phyloP scores from a whole-genome alignment of 2,113 vertebrate species.

The Osmerus mordax region DNA sequence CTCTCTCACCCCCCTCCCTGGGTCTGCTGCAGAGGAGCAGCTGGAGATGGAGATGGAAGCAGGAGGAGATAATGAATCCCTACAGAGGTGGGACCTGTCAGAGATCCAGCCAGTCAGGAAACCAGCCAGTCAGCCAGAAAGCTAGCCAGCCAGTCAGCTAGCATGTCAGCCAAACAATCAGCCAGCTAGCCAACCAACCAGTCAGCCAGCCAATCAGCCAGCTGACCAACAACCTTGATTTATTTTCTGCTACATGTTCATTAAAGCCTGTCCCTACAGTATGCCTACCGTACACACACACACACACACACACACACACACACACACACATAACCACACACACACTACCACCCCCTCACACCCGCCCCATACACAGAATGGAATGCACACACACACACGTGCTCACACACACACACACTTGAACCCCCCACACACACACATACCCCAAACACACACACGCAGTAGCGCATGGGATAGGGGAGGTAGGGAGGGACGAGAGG shows the following conservation, averaged over 20 bases:
- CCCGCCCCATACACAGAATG: background rate
- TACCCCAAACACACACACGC: background rate
- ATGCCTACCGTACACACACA: too few species aligned
- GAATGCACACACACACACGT: background rate
- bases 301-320: too few species aligned
- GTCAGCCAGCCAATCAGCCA: too few species aligned
- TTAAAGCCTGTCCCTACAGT: too few species aligned
- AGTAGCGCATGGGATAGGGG: background rate
- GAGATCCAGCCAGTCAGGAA: background rate
- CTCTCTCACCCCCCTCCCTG: background rate
- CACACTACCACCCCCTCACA: too few species aligned
- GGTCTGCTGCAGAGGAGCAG: background rate
- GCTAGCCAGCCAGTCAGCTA: background rate
- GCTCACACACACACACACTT: slow-evolving; percentile 5
- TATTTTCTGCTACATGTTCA: too few species aligned
- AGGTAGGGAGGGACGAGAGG: slow-evolving; percentile 57
- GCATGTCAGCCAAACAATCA: too few species aligned
- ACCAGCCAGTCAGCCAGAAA: background rate
- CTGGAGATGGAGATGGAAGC: slow-evolving; percentile 19
- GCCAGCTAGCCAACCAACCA: too few species aligned
- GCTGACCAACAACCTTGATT: too few species aligned
- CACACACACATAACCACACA: too few species aligned
- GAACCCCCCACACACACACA: background rate
- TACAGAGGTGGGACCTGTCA: background rate
- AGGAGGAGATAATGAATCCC: background rate